phyloP scores from a whole-genome alignment of 1,140 invertebrate species.

The Theocolax elegans region DNA sequence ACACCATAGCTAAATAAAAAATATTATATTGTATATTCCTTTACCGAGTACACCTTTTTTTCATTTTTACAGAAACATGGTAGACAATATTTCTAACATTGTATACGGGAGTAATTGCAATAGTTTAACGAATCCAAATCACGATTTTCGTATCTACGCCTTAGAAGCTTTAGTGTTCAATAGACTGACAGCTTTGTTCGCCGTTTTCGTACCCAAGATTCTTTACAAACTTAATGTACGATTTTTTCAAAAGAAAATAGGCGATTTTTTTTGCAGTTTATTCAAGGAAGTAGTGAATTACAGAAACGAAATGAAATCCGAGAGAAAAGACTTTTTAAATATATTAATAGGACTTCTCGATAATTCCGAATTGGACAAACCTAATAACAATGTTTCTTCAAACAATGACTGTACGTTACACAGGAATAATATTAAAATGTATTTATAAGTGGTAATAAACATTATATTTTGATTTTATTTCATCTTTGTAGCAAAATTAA shows the following conservation, averaged over 20 bases:
- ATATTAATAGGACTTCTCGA: constrained; percentile 52
- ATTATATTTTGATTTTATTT: too few relatives aligned
- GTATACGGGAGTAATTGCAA: constrained; percentile 14
- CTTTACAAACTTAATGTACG: constrained; percentile 33
- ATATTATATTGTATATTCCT: too few relatives aligned
- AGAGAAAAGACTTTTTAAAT: constrained; percentile 63
- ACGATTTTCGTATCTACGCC: constrained; percentile 40
- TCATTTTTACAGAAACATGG: too few relatives aligned
- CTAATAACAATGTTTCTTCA: too few relatives aligned
- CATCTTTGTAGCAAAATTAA: too few relatives aligned
- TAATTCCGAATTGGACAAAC: constrained; percentile 47
- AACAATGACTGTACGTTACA: too few relatives aligned
- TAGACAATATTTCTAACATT: too few relatives aligned
- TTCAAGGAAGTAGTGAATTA: constrained; percentile 67
- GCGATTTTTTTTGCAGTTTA: constrained; percentile 65
- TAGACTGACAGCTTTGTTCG: not conserved
- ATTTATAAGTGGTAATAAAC: too few relatives aligned
- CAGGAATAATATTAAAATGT: too few relatives aligned
- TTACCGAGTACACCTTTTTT: too few relatives aligned
- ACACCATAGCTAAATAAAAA: too few relatives aligned
- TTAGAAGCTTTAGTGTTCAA: constrained; percentile 21
- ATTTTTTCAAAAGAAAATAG: constrained; percentile 43
- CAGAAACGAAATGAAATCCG: constrained; percentile 60
- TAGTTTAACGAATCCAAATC: constrained; percentile 9
- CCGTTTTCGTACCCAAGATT: constrained; percentile 30